Percentiles rank a stretch among this genome's conserved stretches.
Conservation (phyloP, 2,797 vertebrate genomes). For the Remorina albescens region DNA sequence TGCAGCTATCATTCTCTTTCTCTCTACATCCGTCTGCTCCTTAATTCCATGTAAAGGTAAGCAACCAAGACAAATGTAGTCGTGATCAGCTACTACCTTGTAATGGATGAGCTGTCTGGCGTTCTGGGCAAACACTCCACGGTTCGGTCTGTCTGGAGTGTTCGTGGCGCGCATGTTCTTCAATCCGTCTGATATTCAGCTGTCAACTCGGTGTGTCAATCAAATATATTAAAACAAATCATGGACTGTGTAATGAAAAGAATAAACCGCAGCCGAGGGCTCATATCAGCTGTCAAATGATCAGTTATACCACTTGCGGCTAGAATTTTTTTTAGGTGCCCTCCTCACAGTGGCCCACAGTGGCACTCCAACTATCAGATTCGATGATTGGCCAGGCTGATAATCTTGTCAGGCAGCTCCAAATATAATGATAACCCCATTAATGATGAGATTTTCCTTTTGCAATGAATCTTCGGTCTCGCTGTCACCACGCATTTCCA, state of each 20-base stretch:
- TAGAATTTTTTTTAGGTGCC: constrained; percentile 27
- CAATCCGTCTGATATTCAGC: constrained; percentile 31
- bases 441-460: background rate
- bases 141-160: constrained; percentile 10
- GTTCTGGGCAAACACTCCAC: constrained; percentile 17
- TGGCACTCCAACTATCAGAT: background rate
- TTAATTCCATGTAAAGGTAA: constrained; percentile 53
- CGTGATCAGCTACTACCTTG: constrained; percentile 25
- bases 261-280: constrained; percentile 29
- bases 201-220: constrained; percentile 31
- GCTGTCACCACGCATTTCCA: background rate
- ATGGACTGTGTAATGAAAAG: constrained; percentile 35
- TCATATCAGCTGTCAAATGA: constrained; percentile 44
- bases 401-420: background rate
- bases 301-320: constrained; percentile 41
- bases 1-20: constrained; percentile 29
- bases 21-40: constrained; percentile 26
- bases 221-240: constrained; percentile 46
- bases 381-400: too few relatives aligned
- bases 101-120: constrained; percentile 46
- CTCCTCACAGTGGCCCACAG: background rate
- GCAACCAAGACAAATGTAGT: constrained; percentile 45
- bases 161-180: constrained; percentile 26
- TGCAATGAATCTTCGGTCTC: background rate
- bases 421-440: background rate